Percentiles rank a stretch among this genome's conserved stretches.
These are phyloP conservation scores for Trachymyrmex cornetzi DNA, from an alignment of 1,140 invertebrate species.

Conservation along the genomic window DNA sequence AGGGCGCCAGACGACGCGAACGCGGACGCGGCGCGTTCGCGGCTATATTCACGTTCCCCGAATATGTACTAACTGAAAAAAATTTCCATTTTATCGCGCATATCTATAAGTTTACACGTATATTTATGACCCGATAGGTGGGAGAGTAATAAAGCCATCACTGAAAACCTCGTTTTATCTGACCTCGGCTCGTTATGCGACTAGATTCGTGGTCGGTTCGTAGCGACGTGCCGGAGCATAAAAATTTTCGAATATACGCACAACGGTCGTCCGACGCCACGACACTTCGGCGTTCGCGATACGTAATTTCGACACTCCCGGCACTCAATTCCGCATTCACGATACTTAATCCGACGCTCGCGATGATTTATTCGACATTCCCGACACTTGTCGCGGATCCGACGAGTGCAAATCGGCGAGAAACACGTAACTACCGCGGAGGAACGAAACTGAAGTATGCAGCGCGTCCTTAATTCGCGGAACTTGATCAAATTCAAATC, in stretches of 20 bases:
- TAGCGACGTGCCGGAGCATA: neutral
- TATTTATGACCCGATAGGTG: neutral
- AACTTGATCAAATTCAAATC: neutral
- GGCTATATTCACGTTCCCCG: constrained; percentile 1
- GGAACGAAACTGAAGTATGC: neutral
- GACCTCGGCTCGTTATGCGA: constrained; percentile 5
- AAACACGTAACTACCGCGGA: neutral
- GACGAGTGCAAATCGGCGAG: neutral
- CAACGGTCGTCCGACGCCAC: neutral
- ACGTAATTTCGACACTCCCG: neutral
- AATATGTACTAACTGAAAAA: neutral
- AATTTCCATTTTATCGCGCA: constrained; percentile 7
- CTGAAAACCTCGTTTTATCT: neutral
- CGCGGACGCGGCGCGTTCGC: neutral
- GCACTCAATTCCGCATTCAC: too few relatives aligned
- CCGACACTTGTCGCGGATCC: neutral
- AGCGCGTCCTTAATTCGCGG: neutral
- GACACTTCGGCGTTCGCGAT: neutral
- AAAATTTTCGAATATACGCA: neutral
- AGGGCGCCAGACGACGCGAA: neutral
- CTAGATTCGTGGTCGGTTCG: neutral
- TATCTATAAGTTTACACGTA: neutral
- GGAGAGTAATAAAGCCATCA: neutral
- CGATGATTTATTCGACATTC: neutral
- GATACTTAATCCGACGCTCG: neutral